These are phyloP conservation scores for Phrixothrix hirtus DNA, from an alignment of 2,888 invertebrate species.

Conservation along the genomic window DNA sequence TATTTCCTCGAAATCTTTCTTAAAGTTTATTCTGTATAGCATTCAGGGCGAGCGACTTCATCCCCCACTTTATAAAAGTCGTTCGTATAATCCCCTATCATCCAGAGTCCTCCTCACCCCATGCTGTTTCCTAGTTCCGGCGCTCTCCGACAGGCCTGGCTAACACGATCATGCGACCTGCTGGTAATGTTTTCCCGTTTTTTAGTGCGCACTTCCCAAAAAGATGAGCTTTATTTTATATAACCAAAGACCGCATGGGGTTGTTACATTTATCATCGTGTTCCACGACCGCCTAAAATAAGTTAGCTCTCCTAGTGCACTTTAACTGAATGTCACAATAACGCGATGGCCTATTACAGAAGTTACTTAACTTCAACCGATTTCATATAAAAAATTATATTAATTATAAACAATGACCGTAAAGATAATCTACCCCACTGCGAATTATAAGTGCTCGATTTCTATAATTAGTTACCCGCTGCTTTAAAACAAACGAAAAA, in stretches of 20 bases:
- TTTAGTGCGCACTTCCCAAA: conserved; percentile 49
- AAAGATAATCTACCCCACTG: conserved; percentile 11
- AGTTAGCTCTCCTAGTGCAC: conserved; percentile 49
- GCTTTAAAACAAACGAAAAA: conserved; percentile 36
- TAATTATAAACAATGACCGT: conserved; percentile 27
- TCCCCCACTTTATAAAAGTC: conserved; percentile 35
- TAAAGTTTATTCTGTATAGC: conserved; percentile 17
- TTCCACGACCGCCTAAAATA: conserved; percentile 40
- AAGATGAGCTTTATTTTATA: conserved; percentile 47
- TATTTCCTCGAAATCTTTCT: too few species aligned
- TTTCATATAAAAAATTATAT: conserved; percentile 2
- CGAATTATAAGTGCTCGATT: conserved; percentile 17
- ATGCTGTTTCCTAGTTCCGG: conserved; percentile 48
- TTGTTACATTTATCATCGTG: conserved; percentile 50
- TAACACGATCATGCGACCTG: conserved; percentile 57
- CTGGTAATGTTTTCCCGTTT: conserved; percentile 58
- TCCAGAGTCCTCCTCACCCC: conserved; percentile 34
- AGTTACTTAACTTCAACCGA: too few species aligned
- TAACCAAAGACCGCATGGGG: conserved; percentile 52
- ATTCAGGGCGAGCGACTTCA: conserved; percentile 24
- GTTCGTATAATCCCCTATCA: conserved; percentile 34
- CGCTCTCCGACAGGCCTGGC: conserved; percentile 51
- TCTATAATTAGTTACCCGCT: conserved; percentile 37
- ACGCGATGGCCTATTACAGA: too few species aligned
- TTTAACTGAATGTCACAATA: too few species aligned